These are phyloP conservation scores for Ypsolopha sequella DNA, from an alignment of 2,888 invertebrate genomes.

Conservation along the genomic window DNA sequence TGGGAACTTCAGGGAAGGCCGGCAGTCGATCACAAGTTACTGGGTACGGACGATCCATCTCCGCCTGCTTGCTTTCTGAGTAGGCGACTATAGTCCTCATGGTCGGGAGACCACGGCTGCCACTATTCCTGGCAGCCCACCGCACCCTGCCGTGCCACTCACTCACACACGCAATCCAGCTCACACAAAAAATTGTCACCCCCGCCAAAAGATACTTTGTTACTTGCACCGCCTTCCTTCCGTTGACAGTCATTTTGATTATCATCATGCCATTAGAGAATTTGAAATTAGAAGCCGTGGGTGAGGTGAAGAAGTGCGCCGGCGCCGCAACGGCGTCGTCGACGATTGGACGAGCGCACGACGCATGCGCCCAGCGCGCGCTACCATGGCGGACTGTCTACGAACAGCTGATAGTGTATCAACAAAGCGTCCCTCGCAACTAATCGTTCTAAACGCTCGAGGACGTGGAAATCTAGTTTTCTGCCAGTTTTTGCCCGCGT, in stretches of 20 bases:
- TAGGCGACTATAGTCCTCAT: constrained; percentile 73
- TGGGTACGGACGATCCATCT: constrained; percentile 57
- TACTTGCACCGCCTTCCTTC: constrained; percentile 39
- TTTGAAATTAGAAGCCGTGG: not conserved
- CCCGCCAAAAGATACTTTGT: constrained; percentile 49
- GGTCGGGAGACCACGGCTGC: constrained; percentile 25
- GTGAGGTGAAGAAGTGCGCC: constrained; percentile 10
- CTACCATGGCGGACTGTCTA: constrained; percentile 60
- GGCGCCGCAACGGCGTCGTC: constrained; percentile 17
- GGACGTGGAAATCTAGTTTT: constrained; percentile 59
- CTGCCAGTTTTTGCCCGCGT: constrained; percentile 43
- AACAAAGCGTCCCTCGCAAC: constrained; percentile 54
- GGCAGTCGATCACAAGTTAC: constrained; percentile 51
- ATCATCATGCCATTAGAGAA: not conserved
- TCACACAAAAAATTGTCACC: constrained; percentile 51
- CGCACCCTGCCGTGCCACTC: constrained; percentile 46
- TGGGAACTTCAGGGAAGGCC: constrained; percentile 36
- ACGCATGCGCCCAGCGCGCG: constrained; percentile 57
- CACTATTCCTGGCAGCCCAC: constrained; percentile 21
- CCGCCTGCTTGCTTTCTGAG: constrained; percentile 67
- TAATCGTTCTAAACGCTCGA: constrained; percentile 58
- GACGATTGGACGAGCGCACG: constrained; percentile 7
- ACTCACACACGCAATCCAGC: constrained; percentile 55
- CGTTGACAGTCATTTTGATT: constrained; percentile 31
- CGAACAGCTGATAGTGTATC: constrained; percentile 66